Percentiles rank a stretch among this genome's conserved stretches.
Conservation (phyloP, 2,797 vertebrate genomes). For the Mionectes olivaceus region DNA sequence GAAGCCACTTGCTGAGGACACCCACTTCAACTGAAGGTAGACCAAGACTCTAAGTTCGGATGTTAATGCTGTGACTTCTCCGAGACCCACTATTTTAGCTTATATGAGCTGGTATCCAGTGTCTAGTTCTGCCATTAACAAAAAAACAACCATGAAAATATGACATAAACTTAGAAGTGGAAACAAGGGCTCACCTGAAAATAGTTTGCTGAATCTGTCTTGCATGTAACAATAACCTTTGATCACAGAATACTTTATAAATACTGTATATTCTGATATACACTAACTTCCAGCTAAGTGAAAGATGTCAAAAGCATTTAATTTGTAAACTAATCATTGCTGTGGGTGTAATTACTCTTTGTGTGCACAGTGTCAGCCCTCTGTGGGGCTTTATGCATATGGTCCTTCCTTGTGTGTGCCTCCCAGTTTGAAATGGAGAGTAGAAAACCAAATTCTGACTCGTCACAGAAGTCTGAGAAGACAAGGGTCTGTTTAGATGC, state of each 20-base stretch:
- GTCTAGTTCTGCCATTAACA: neutral
- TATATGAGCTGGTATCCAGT: neutral
- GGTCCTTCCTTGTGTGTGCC: neutral
- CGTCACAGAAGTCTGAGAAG: neutral
- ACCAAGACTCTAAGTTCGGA: constrained; percentile 7
- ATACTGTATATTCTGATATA: neutral
- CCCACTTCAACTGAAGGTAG: constrained; percentile 56
- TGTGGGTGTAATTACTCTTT: neutral
- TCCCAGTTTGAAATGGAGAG: neutral
- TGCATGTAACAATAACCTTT: neutral
- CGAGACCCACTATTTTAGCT: neutral
- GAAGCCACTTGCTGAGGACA: constrained; percentile 68
- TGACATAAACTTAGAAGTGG: neutral
- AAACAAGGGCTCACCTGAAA: neutral
- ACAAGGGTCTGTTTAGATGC: neutral
- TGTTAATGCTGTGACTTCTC: constrained; percentile 60
- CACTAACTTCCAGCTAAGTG: neutral
- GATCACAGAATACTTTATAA: neutral
- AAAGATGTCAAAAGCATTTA: neutral
- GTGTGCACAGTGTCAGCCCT: neutral
- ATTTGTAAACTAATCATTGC: neutral
- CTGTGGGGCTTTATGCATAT: neutral
- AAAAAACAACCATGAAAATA: neutral
- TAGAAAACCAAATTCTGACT: neutral
- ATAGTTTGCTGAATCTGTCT: neutral